phyloP scores from a whole-genome alignment of 2,797 vertebrate species.

The Danio jaintianensis region DNA sequence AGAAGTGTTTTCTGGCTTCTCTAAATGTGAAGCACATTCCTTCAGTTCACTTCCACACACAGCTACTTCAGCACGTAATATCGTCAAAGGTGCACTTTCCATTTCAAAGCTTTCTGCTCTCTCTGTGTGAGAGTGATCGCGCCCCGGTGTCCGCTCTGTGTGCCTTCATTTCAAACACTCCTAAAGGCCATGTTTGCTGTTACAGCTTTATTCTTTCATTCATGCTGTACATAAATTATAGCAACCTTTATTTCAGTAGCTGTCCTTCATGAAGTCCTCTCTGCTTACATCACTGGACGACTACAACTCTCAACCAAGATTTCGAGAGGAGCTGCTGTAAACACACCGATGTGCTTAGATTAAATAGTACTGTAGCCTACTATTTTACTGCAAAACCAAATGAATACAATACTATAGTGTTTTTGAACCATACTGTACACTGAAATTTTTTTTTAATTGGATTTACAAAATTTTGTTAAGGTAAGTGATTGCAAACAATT shows the following conservation, averaged over 20 bases:
- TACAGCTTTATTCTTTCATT: slow-evolving; percentile 33
- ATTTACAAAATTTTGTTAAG: too few relatives aligned
- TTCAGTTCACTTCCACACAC: slow-evolving; percentile 27
- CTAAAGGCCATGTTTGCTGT: slow-evolving; percentile 45
- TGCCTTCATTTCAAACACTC: slow-evolving; percentile 37
- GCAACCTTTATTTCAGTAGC: slow-evolving; percentile 7
- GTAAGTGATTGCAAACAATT: too few relatives aligned
- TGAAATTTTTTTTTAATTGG: too few relatives aligned
- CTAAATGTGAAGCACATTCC: slow-evolving; percentile 34
- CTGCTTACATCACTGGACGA: not conserved
- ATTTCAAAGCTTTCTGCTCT: slow-evolving; percentile 5
- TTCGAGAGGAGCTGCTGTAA: not conserved
- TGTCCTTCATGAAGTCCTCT: slow-evolving; percentile 1
- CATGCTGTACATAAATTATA: slow-evolving; percentile 24
- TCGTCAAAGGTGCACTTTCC: slow-evolving; percentile 30
- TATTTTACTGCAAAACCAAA: not conserved
- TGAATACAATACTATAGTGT: too few relatives aligned
- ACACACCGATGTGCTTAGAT: not conserved
- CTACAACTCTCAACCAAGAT: not conserved
- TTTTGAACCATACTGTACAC: too few relatives aligned
- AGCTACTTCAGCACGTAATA: not conserved
- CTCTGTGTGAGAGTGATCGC: not conserved
- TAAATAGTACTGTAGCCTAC: not conserved
- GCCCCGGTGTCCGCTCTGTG: slow-evolving; percentile 4
- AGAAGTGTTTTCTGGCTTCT: slow-evolving; percentile 2